Conservation (phyloP, 92 coral and sea anemone species). For the Bergia sp. region DNA sequence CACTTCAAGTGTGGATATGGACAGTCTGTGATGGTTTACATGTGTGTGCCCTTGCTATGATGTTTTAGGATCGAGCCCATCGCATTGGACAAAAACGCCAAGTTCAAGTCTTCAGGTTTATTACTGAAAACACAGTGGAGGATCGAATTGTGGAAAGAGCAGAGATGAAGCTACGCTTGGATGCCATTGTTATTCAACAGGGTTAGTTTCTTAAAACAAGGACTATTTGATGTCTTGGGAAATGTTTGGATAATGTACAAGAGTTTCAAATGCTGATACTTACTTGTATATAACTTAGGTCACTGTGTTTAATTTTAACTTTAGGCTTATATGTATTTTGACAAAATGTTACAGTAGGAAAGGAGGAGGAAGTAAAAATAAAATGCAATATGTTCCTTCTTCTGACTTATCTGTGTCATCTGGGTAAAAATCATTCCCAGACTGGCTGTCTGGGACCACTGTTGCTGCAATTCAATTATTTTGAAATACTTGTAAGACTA, state of each 20-base stretch:
- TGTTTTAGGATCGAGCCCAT: conserved; percentile 92
- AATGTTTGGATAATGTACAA: neutral
- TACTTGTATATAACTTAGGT: neutral
- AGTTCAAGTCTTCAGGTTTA: conserved; percentile 94
- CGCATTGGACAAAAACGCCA: conserved; percentile 98
- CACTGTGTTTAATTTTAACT: neutral
- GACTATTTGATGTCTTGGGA: neutral
- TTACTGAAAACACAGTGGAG: conserved; percentile 96
- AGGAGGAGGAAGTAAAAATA: no score
- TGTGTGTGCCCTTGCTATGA: neutral
- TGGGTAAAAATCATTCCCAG: no score
- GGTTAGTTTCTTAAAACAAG: conserved; percentile 50
- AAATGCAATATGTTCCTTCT: no score
- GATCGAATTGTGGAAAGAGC: conserved; percentile 98
- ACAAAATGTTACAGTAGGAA: no score
- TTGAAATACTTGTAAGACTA: no score
- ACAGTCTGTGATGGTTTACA: neutral
- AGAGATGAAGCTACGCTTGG: conserved; percentile 95
- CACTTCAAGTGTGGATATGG: no score
- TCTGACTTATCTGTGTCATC: no score
- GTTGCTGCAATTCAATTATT: no score
- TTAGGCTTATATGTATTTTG: neutral
- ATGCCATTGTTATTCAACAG: conserved; percentile 97
- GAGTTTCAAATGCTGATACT: neutral
- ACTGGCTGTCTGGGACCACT: no score